Evolutionary conservation across 2,888 invertebrate species (phyloP).

Genomic region (Blera fallax): DNA sequence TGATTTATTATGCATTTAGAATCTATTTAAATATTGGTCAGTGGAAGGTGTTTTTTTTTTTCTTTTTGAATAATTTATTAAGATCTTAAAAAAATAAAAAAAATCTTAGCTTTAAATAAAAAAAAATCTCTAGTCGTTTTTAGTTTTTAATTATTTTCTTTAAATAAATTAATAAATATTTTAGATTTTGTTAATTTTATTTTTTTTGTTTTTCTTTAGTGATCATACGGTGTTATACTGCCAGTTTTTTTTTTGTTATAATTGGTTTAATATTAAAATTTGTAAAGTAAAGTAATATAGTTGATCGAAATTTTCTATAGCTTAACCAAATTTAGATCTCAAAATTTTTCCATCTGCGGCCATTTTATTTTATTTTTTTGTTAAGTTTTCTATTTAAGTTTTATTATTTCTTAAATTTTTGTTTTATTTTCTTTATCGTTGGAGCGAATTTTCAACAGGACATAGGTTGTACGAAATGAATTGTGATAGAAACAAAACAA

Average conservation of each 20-base stretch:
- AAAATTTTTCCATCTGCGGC: constrained; percentile 57
- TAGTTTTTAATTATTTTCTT: constrained; percentile 37
- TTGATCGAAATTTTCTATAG: background rate
- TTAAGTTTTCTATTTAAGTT: background rate
- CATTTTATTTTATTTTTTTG: constrained; percentile 29
- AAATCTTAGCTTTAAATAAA: constrained; percentile 60
- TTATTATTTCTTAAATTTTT: constrained; percentile 10
- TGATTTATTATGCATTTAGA: constrained; percentile 54
- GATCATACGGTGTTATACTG: constrained; percentile 26
- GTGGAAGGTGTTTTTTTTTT: constrained; percentile 16
- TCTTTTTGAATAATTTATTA: background rate
- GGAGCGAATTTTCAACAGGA: constrained; percentile 60
- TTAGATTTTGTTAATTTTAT: constrained; percentile 17
- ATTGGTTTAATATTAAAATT: constrained; percentile 1
- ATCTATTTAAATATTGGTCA: constrained; percentile 17
- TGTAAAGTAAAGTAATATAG: background rate
- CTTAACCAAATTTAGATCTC: constrained; percentile 53
- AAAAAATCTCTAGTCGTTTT: constrained; percentile 63
- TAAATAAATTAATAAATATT: background rate
- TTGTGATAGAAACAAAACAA: constrained; percentile 67
- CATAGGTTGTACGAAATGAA: constrained; percentile 58
- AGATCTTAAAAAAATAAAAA: constrained; percentile 4
- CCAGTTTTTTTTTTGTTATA: constrained; percentile 32
- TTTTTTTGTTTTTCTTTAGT: constrained; percentile 27
- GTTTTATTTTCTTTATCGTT: constrained; percentile 13